phyloP scores from a whole-genome alignment of 2,888 invertebrate genomes.

The Ophion obscuratus region DNA sequence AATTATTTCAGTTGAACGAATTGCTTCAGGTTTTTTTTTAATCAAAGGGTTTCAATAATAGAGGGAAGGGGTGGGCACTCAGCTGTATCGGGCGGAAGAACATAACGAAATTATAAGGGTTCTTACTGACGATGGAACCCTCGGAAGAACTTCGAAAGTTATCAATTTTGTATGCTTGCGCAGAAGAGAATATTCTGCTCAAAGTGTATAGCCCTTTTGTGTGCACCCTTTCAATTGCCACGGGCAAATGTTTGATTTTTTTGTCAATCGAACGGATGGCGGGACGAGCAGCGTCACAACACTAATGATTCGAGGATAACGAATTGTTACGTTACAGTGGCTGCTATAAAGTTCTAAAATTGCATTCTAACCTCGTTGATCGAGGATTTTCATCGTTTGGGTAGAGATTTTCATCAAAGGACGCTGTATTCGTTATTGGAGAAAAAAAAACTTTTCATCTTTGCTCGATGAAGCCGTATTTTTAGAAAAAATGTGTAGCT shows the following conservation, averaged over 20 bases:
- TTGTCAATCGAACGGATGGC: neutral
- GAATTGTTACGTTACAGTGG: neutral
- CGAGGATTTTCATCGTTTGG: neutral
- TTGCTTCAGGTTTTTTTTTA: neutral
- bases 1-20: neutral
- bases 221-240: neutral
- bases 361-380: neutral
- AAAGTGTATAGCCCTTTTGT: neutral
- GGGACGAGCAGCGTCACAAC: neutral
- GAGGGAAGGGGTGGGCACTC: neutral
- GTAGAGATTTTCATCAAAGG: neutral
- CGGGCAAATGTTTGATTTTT: neutral
- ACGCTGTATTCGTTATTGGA: too few relatives aligned
- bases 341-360: neutral
- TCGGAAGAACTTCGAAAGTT: neutral
- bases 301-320: neutral
- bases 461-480: neutral
- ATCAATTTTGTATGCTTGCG: neutral
- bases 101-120: neutral
- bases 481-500: neutral
- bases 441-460: neutral
- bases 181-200: neutral
- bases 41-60: neutral
- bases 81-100: neutral
- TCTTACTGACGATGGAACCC: neutral